Evolutionary conservation across 2,797 vertebrate species (phyloP).

Genomic region (Dendrocincla tyrannina): DNA sequence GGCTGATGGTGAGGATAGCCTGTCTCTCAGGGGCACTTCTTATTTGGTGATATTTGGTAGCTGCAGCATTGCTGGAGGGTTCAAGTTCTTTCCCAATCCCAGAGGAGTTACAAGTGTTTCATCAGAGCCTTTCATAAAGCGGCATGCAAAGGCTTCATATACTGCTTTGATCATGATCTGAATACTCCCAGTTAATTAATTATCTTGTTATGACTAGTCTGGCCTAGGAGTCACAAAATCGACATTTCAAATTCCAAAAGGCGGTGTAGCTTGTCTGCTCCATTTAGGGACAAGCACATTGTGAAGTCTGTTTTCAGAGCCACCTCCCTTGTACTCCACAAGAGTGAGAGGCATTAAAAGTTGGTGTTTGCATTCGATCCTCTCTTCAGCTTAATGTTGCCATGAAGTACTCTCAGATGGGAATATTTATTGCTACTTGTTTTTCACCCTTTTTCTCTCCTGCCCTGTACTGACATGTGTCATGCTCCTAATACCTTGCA

Average conservation of each 20-base stretch:
- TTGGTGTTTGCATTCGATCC: not conserved
- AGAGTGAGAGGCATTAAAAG: not conserved
- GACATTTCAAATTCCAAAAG: not conserved
- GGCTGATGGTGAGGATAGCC: not conserved
- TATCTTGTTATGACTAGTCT: not conserved
- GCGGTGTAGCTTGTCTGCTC: not conserved
- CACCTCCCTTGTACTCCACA: not conserved
- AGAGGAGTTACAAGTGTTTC: not conserved
- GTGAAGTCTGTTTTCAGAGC: not conserved
- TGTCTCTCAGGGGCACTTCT: not conserved
- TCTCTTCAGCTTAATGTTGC: not conserved
- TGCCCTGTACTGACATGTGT: not conserved
- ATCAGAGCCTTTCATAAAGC: not conserved
- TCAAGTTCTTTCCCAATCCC: not conserved
- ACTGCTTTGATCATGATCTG: not conserved
- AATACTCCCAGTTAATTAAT: not conserved
- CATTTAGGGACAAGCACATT: not conserved
- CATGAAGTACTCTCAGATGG: not conserved
- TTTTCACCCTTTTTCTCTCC: constrained; percentile 37
- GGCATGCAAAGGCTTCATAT: not conserved
- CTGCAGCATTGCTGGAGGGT: not conserved
- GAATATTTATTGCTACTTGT: not conserved
- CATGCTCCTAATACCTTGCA: constrained; percentile 33
- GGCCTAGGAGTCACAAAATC: not conserved
- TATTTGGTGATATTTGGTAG: not conserved